Evolutionary conservation across 2,797 vertebrate species (phyloP).

Genomic region (Acanthornis magna): DNA sequence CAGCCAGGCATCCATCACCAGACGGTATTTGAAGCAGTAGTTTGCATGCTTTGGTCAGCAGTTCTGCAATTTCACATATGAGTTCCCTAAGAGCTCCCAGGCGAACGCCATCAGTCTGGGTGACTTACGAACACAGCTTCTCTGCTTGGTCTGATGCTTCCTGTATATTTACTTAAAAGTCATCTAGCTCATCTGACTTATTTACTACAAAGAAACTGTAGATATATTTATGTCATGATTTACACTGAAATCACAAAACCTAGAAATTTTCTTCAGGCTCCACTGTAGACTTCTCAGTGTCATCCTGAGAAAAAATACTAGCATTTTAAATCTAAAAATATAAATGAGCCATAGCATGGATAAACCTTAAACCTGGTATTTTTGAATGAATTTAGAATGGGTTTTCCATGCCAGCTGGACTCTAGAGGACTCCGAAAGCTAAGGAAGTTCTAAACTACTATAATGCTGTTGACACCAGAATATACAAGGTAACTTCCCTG

Average conservation of each 20-base stretch:
- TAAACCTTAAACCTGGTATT: background rate
- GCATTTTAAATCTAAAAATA: constrained; percentile 18
- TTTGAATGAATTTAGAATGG: background rate
- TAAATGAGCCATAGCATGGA: background rate
- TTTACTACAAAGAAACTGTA: background rate
- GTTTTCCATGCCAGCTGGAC: background rate
- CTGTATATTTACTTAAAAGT: constrained; percentile 33
- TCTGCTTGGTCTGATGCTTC: constrained; percentile 28
- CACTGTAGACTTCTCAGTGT: background rate
- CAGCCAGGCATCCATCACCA: background rate
- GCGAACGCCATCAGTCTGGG: background rate
- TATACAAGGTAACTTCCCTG: background rate
- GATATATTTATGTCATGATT: constrained; percentile 44
- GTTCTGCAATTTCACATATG: constrained; percentile 35
- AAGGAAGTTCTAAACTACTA: background rate
- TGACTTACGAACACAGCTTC: constrained; percentile 31
- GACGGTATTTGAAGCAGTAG: background rate
- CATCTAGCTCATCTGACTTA: background rate
- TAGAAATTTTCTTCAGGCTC: constrained; percentile 1
- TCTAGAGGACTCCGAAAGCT: background rate
- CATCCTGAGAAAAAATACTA: background rate
- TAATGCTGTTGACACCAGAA: background rate
- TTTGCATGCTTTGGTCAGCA: background rate
- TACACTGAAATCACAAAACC: background rate
- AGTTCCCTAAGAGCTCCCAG: constrained; percentile 3